phyloP scores from a whole-genome alignment of 2,888 invertebrate species.

The Acronicta alni region DNA sequence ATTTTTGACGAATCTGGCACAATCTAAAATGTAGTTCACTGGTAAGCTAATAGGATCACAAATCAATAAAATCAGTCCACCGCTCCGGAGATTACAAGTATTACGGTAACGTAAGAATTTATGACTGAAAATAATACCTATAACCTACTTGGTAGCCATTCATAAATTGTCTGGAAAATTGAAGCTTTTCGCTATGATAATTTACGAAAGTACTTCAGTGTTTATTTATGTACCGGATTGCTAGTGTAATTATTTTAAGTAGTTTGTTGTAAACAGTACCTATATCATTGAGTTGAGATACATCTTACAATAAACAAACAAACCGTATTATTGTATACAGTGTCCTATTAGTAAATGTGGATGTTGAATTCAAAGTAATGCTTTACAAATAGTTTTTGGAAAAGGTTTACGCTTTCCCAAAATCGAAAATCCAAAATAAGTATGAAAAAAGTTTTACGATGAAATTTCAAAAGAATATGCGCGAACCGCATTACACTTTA shows the following conservation, averaged over 20 bases:
- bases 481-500: conserved; percentile 54
- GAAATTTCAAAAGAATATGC: conserved; percentile 38
- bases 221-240: conserved; percentile 17
- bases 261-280: conserved; percentile 16
- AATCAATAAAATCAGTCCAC: conserved; percentile 13
- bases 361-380: no score
- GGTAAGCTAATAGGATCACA: conserved; percentile 10
- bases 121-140: conserved; percentile 4
- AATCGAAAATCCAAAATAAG: conserved; percentile 8
- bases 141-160: background rate
- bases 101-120: conserved; percentile 5
- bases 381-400: background rate
- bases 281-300: no score
- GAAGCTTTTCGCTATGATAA: conserved; percentile 7
- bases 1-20: background rate
- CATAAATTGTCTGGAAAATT: conserved; percentile 12
- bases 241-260: background rate
- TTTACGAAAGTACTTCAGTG: conserved; percentile 9
- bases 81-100: conserved; percentile 2
- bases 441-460: conserved; percentile 34
- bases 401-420: background rate
- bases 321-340: background rate
- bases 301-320: conserved; percentile 1
- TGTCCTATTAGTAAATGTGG: background rate
- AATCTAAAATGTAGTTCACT: background rate